Base-by-base conservation (phyloP, 2,888 invertebrate genomes). In the Hirtodrosophila alboralis region DNA sequence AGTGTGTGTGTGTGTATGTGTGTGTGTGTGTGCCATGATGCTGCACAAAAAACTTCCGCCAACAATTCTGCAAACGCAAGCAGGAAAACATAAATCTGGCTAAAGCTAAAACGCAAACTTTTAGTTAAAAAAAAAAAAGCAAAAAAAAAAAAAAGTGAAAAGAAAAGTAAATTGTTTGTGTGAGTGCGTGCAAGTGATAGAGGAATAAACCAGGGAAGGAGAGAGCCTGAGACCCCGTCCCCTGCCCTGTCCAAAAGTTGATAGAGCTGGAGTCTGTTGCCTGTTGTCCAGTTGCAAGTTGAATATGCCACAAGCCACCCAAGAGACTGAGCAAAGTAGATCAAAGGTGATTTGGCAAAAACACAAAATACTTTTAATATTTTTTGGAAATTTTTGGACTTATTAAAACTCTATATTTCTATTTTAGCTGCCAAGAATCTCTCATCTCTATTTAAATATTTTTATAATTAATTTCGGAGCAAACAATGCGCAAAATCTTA, bases 61-160 rank as follows among this genome's bases (percentile, higher is more conserved):
- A 81, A 79, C 80, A 85, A 85, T 81, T 79, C 84, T 80, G 81
- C 81, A 84, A 86, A 84, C 86, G 81, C 81, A 81, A 84, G 86
- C 81, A 81, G 81, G 86, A 81, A 81, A 81, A 81, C 81, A 86
- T 81, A 86, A 81, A 81, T 81, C 81, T 81, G 84, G 84, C 81
- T 84, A 84, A 81, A 81, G 81, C 81, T 84, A 84, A 86, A 81
- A 80, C 84, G 80, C 80, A 81, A 81, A 81, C 84, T 86, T 81
- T 83, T 67, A 66, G 72, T 73, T 52, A 41, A 63, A 75, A 66
- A 75, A 51, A 45, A 63, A 48, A 45, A 56, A 4, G 30, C n/a
- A 13, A 12, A 23, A 38, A 38, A 21, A 23, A 37, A 28, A 23
- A 49, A 52, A 36, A 34, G 36, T 38, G 40, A 44, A 13, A 43